Conservation (phyloP, 2,797 vertebrate species). For the Coregonus ussuriensis region DNA sequence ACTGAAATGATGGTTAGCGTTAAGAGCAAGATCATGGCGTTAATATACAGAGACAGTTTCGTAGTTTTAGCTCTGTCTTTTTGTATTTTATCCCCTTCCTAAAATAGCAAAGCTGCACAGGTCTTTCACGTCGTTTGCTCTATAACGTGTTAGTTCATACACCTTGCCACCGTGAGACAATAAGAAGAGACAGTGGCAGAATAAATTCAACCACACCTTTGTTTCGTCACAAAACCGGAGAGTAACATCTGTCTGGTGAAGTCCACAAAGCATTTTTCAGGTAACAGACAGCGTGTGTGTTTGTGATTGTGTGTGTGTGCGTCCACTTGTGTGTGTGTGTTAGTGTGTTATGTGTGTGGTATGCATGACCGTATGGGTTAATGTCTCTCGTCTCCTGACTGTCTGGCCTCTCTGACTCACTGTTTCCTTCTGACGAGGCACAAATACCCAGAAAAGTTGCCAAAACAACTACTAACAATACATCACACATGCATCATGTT, state of each 20-base stretch:
- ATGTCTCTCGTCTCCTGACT: conserved; percentile 48
- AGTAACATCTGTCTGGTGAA: no score
- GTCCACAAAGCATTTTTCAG: no score
- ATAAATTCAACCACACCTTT: no score
- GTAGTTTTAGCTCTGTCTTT: no score
- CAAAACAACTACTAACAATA: conserved; percentile 49
- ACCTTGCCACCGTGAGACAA: no score
- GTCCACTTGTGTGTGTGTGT: not conserved
- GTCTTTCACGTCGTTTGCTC: no score
- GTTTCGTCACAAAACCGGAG: no score
- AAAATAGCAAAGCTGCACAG: no score
- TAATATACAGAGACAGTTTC: not conserved
- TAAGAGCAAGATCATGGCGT: not conserved
- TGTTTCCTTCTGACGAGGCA: conserved; percentile 12
- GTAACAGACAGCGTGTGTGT: conserved; percentile 20
- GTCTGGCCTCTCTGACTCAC: conserved; percentile 24
- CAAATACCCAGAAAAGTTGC: conserved; percentile 50
- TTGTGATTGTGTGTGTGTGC: not conserved
- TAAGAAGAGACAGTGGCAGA: no score
- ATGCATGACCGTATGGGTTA: conserved; percentile 8
- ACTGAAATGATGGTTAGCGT: not conserved
- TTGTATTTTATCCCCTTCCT: not conserved
- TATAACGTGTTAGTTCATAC: no score
- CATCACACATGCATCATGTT: not conserved
- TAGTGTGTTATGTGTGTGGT: conserved; percentile 24